Percentiles rank a stretch among this genome's conserved stretches.
These are phyloP conservation scores for Oryzias sinensis DNA, from an alignment of 2,797 vertebrate species.

Conservation along the genomic window DNA sequence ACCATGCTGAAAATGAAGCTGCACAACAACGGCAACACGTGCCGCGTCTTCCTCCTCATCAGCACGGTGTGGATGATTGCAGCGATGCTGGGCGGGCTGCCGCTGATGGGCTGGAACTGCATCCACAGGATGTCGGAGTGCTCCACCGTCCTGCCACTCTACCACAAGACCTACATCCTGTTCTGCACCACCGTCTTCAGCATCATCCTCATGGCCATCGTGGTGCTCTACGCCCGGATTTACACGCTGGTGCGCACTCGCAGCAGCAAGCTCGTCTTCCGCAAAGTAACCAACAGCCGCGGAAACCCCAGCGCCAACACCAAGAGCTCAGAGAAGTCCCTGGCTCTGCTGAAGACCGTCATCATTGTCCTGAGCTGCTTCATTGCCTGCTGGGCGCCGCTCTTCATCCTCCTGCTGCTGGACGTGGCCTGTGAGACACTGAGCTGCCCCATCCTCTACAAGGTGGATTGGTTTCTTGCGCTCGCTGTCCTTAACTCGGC, in stretches of 20 bases:
- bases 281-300: conserved; percentile 86
- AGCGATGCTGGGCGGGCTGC: conserved; percentile 86
- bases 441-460: conserved; percentile 86
- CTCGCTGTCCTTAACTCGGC: conserved; percentile 95
- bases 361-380: conserved; percentile 96
- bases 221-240: conserved; percentile 92
- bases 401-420: conserved; percentile 92
- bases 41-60: conserved; percentile 93
- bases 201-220: conserved; percentile 89
- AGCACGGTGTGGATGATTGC: conserved; percentile 94
- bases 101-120: conserved; percentile 98
- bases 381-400: conserved; percentile 95
- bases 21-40: conserved; percentile 90
- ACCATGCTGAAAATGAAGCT: conserved; percentile 99
- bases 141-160: conserved; percentile 94
- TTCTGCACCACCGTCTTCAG: conserved; percentile 97
- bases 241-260: conserved; percentile 91
- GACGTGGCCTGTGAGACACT: conserved; percentile 91
- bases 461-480: conserved; percentile 94
- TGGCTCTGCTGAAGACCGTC: conserved; percentile 95
- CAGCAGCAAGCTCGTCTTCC: conserved; percentile 90
- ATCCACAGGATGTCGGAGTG: conserved; percentile 79
- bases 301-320: conserved; percentile 79
- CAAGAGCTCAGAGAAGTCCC: conserved; percentile 92
- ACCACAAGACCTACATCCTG: conserved; percentile 97